Evolutionary conservation across 2,888 invertebrate species (phyloP).

Genomic region (Polydrusus pterygomalis): DNA sequence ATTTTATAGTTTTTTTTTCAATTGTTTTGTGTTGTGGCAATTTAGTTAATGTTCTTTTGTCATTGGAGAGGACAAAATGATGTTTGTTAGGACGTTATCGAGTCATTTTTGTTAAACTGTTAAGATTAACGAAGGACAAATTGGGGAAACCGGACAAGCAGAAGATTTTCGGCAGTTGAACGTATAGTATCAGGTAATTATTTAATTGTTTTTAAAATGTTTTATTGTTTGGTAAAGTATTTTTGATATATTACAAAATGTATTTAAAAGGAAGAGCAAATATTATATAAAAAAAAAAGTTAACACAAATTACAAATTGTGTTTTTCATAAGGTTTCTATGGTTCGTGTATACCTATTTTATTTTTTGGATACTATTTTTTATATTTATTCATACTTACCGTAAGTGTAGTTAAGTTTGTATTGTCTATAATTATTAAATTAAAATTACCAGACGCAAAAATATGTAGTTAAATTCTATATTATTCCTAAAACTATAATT

Average conservation of each 20-base stretch:
- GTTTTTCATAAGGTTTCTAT: no score
- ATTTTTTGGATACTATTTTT: no score
- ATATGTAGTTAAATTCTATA: background rate
- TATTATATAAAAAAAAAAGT: background rate
- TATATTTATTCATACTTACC: no score
- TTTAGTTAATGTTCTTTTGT: background rate
- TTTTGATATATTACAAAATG: background rate
- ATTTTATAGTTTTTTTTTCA: background rate
- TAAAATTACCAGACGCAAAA: background rate
- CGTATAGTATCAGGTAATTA: conserved; percentile 11
- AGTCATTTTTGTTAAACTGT: background rate
- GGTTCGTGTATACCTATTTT: no score
- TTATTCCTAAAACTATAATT: no score
- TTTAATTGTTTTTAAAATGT: background rate
- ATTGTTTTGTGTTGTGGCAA: conserved; percentile 18
- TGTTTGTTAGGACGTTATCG: conserved; percentile 3
- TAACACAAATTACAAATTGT: no score
- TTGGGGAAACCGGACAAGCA: background rate
- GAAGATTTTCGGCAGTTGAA: background rate
- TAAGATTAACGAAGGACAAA: background rate
- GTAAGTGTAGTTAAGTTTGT: no score
- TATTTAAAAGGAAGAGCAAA: background rate
- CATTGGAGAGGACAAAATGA: background rate
- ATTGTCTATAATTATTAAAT: no score
- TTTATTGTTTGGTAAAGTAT: no score